Percentiles rank a stretch among this genome's conserved stretches.
These are phyloP conservation scores for Premnoplex brunnescens DNA, from an alignment of 2,797 vertebrate genomes.

Conservation along the genomic window DNA sequence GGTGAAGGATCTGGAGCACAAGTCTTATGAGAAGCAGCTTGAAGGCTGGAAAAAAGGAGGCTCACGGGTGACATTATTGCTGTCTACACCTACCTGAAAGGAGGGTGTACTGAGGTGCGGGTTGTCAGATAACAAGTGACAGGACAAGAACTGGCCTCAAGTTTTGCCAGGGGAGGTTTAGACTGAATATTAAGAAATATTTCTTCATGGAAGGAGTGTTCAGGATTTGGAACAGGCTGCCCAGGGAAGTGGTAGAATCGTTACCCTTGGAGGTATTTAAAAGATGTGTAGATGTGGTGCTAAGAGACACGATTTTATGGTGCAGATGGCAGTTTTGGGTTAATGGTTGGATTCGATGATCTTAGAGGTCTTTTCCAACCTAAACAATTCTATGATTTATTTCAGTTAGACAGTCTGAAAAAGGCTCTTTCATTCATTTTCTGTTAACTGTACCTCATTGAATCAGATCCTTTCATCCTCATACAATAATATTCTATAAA, in stretches of 20 bases:
- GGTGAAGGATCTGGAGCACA: background rate
- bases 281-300: background rate
- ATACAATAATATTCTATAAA: background rate
- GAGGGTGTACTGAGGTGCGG: background rate
- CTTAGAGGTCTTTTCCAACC: background rate
- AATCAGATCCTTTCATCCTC: background rate
- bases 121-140: background rate
- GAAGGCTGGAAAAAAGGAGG: background rate
- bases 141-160: background rate
- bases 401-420: background rate
- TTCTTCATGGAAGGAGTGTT: background rate
- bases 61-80: background rate
- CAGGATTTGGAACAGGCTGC: background rate
- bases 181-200: background rate
- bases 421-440: background rate
- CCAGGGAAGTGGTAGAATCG: background rate
- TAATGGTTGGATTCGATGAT: background rate
- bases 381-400: background rate
- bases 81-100: background rate
- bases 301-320: background rate
- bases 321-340: background rate
- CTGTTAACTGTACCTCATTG: background rate
- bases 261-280: background rate
- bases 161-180: background rate
- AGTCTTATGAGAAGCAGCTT: accelerated